These are phyloP conservation scores for Gortyna flavago DNA, from an alignment of 2,888 invertebrate species.

Conservation along the genomic window DNA sequence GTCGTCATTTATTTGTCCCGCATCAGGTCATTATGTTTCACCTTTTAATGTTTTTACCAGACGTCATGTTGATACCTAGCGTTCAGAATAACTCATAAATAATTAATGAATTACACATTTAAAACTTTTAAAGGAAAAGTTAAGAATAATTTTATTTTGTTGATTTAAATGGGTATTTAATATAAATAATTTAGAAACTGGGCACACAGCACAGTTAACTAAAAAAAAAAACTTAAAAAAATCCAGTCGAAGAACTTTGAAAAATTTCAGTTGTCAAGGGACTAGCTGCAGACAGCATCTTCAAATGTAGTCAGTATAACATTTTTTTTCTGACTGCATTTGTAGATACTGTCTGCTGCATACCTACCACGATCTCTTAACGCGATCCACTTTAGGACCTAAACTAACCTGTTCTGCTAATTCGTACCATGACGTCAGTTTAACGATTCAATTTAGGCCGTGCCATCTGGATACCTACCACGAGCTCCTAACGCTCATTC, in stretches of 20 bases:
- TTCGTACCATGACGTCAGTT: too few relatives aligned
- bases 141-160: background rate
- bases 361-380: too few relatives aligned
- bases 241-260: background rate
- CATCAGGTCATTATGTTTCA: background rate
- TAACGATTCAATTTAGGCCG: too few relatives aligned
- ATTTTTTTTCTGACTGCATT: background rate
- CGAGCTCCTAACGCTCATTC: too few relatives aligned
- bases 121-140: background rate
- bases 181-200: background rate
- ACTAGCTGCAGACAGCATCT: too few relatives aligned
- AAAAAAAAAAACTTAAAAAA: background rate
- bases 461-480: too few relatives aligned
- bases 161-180: background rate
- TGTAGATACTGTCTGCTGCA: background rate
- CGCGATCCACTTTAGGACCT: too few relatives aligned
- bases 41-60: background rate
- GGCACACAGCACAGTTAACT: background rate
- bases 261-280: background rate
- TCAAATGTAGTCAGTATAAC: too few relatives aligned
- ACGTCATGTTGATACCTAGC: background rate
- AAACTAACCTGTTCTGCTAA: too few relatives aligned
- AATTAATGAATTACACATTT: background rate
- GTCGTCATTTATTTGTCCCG: background rate
- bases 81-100: background rate